phyloP scores from a whole-genome alignment of 2,797 vertebrate genomes.

The Halcyon smyrnensis region DNA sequence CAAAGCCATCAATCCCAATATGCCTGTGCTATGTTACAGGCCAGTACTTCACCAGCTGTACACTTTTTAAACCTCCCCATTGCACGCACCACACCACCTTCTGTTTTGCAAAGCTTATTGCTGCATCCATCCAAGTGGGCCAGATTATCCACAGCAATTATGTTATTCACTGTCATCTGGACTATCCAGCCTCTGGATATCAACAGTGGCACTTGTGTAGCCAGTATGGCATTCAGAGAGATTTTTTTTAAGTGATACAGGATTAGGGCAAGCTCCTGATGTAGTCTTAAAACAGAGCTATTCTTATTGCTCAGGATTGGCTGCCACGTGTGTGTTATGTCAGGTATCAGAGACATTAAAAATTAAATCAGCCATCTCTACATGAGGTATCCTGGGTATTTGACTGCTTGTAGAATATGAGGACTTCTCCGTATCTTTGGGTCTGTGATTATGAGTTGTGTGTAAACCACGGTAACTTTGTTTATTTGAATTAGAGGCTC shows the following conservation, averaged over 20 bases:
- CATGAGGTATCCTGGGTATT: background rate
- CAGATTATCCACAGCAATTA: background rate
- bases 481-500: background rate
- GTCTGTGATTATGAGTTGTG: background rate
- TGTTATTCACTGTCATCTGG: background rate
- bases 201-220: background rate
- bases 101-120: background rate
- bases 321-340: rapidly evolving
- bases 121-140: background rate
- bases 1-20: background rate
- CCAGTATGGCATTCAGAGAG: background rate
- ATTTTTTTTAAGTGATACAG: background rate
- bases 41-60: background rate
- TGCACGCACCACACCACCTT: rapidly evolving
- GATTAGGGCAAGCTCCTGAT: rapidly evolving
- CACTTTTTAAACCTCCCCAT: background rate
- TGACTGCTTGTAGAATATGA: no score
- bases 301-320: background rate
- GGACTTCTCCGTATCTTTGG: background rate
- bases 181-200: background rate
- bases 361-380: background rate
- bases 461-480: background rate
- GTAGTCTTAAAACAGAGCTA: rapidly evolving
- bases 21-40: background rate
- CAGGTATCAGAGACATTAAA: background rate